Evolutionary conservation across 1,140 invertebrate genomes (phyloP).

Genomic region (Drosophila nannoptera): DNA sequence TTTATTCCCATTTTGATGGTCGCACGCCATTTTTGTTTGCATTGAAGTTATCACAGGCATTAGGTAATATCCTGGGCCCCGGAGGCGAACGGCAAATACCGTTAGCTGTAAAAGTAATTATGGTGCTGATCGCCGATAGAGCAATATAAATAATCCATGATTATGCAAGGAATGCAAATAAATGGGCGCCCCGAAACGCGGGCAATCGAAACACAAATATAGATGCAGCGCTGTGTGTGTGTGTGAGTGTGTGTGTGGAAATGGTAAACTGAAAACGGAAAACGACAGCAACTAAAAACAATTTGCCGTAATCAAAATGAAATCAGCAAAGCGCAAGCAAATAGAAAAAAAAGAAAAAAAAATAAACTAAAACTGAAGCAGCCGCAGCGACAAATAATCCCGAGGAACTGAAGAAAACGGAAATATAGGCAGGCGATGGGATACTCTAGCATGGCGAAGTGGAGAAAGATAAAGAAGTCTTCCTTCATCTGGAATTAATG

Average conservation of each 20-base stretch:
- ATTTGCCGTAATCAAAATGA: conserved; percentile 74
- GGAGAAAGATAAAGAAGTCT: background rate
- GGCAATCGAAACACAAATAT: conserved; percentile 13
- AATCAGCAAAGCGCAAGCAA: conserved; percentile 71
- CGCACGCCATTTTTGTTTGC: conserved; percentile 61
- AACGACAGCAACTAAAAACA: conserved; percentile 64
- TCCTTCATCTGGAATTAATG: background rate
- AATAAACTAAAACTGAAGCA: conserved; percentile 36
- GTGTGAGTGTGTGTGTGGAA: background rate
- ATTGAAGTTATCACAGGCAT: conserved; percentile 50
- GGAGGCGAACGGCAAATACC: no score
- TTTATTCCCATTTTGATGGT: conserved; percentile 61
- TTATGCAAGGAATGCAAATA: conserved; percentile 56
- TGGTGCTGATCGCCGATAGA: conserved; percentile 36
- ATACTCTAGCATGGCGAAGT: conserved; percentile 11
- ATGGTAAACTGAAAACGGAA: conserved; percentile 9
- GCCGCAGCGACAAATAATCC: conserved; percentile 24
- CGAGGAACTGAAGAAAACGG: background rate
- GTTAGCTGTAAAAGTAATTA: conserved; percentile 54
- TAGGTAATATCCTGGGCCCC: conserved; percentile 19
- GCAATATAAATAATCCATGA: conserved; percentile 23
- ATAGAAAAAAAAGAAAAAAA: conserved; percentile 31
- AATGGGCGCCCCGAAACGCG: conserved; percentile 39
- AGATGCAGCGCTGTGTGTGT: no score
- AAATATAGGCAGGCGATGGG: background rate